Evolutionary conservation across 2,888 invertebrate genomes (phyloP).

Genomic region (Agriopis marginaria): DNA sequence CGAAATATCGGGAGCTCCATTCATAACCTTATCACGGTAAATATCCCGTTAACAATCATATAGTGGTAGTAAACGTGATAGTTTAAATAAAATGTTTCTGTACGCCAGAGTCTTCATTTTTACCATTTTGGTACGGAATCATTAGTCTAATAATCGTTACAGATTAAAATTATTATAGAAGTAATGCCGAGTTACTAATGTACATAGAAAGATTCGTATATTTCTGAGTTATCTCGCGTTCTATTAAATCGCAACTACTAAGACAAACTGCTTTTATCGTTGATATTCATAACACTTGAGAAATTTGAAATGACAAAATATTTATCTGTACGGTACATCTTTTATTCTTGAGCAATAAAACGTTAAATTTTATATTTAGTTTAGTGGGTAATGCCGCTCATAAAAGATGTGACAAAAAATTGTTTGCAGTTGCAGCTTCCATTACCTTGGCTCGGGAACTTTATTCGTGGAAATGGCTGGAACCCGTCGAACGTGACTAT

Average conservation of each 20-base stretch:
- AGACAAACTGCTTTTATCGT: slow-evolving; percentile 23
- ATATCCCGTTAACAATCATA: too few relatives aligned
- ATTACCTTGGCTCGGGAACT: slow-evolving; percentile 33
- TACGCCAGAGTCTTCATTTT: too few relatives aligned
- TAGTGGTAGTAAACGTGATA: too few relatives aligned
- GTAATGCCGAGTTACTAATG: too few relatives aligned
- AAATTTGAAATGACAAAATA: slow-evolving; percentile 20
- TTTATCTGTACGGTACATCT: slow-evolving; percentile 21
- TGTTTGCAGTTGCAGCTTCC: slow-evolving; percentile 26
- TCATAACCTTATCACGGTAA: too few relatives aligned
- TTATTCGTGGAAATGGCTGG: slow-evolving; percentile 36
- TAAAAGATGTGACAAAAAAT: slow-evolving; percentile 33
- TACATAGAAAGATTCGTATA: background rate
- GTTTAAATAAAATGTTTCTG: too few relatives aligned
- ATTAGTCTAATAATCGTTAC: too few relatives aligned
- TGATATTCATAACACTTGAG: slow-evolving; percentile 16
- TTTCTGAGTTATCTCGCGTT: slow-evolving; percentile 10
- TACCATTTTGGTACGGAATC: too few relatives aligned
- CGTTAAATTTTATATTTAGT: slow-evolving; percentile 32
- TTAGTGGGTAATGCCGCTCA: slow-evolving; percentile 25
- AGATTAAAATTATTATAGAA: too few relatives aligned
- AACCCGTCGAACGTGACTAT: slow-evolving; percentile 37
- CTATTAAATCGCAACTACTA: slow-evolving; percentile 9
- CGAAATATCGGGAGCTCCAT: too few relatives aligned
- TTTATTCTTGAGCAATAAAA: slow-evolving; percentile 29